A percentile compares a stretch with the other conserved stretches of the same genome.
phyloP scores from a whole-genome alignment of 2,888 invertebrate species.

The Drosophila testacea region DNA sequence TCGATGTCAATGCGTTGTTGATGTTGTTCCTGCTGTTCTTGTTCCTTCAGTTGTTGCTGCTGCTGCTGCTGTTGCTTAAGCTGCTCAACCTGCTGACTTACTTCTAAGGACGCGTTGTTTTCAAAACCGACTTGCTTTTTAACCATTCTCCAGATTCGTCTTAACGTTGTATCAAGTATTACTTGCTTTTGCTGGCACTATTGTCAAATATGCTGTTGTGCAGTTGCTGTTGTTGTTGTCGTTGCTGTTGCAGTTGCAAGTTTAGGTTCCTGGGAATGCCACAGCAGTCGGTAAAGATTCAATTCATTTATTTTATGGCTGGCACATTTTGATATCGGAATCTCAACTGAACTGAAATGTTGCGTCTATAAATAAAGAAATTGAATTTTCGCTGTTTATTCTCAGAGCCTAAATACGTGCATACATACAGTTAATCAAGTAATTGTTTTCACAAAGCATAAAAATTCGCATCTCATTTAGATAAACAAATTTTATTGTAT shows the following conservation, averaged over 20 bases:
- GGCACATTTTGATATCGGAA: conserved; percentile 62
- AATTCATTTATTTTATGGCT: conserved; percentile 56
- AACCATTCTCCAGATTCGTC: conserved; percentile 77
- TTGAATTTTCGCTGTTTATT: conserved; percentile 46
- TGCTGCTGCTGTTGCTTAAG: conserved; percentile 50
- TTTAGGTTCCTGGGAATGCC: conserved; percentile 22
- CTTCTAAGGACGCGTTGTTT: conserved; percentile 73
- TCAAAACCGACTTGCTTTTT: conserved; percentile 71
- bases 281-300: conserved; percentile 20
- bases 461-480: background rate
- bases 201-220: conserved; percentile 9
- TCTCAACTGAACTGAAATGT: conserved; percentile 30
- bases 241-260: background rate
- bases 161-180: conserved; percentile 64
- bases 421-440: background rate
- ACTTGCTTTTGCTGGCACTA: conserved; percentile 33
- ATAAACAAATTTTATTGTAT: no score
- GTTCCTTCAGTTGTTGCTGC: conserved; percentile 44
- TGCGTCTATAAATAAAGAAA: conserved; percentile 55
- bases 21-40: conserved; percentile 28
- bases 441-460: background rate
- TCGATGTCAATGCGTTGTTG: conserved; percentile 65
- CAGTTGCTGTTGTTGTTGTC: background rate
- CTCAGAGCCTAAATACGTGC: conserved; percentile 33
- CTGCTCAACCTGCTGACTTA: conserved; percentile 64